Base-by-base conservation (phyloP, 1,140 invertebrate species). In the Drosophila kohkoa region DNA sequence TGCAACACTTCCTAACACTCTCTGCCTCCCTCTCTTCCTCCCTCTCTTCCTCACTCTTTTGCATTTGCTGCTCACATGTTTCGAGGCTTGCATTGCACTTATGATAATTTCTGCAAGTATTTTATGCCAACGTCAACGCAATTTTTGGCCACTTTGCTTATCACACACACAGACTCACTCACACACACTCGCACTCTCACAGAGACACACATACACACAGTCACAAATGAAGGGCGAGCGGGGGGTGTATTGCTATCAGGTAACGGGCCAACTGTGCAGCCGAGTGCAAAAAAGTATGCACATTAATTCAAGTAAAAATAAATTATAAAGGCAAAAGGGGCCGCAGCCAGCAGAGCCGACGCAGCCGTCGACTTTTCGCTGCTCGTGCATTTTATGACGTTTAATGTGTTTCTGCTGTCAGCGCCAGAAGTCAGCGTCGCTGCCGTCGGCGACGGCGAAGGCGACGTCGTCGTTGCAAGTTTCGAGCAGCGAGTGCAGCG, bases 251-350 rank as follows among this genome's bases (percentile, higher is more conserved):
- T 38, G 52, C 85, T 83, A 88, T 88, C 83, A 88, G 83, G 83
- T 88, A 81, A 58, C 67, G 64, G 77, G 75, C 77, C 85, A 81
- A 81, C 83, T 75, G 83, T 81, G 83, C 83, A 88, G 85, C 77
- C 85, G 80, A 88, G 85, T 89, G 83, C 81, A 80, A 88, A 87
- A 88, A 88, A 88, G 85, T 88, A 83, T 88, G 87, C 83, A 89
- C 85, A 88, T 88, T 88, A 88, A 88, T 88, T 88, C 83, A 88
- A 88, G 83, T 86, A 88, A 88, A 88, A 88, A 88, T 89, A 88
- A 88, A 88, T 88, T 88, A 88, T 83, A 75, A 88, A 81, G 79
- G 83, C 80, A 83, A 80, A 83, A 80, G 78, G 73, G 69, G 64
- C 62, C 35, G 35, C 6, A 8, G 6, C 49, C 20, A 25, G 57